Conservation (phyloP, 2,797 vertebrate genomes). For the Sandelia bainsii region DNA sequence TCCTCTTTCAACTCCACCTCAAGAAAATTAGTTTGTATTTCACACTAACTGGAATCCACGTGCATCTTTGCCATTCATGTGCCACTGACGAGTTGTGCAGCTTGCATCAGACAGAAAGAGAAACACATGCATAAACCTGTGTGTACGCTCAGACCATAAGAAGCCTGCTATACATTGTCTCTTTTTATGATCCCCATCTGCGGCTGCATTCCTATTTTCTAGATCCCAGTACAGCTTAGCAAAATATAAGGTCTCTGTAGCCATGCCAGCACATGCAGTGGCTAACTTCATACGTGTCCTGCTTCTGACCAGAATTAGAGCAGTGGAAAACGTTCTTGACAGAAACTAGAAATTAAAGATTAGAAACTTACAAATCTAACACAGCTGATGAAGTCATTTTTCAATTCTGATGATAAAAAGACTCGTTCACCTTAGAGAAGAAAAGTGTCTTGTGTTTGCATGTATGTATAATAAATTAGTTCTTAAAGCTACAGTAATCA, state of each 20-base stretch:
- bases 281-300: constrained; percentile 29
- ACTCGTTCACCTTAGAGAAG: background rate
- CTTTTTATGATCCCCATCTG: constrained; percentile 62
- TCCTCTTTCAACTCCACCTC: constrained; percentile 9
- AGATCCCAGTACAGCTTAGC: constrained; percentile 46
- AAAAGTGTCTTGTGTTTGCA: background rate
- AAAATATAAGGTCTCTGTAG: constrained; percentile 44
- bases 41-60: background rate
- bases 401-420: background rate
- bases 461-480: background rate
- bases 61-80: background rate
- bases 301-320: constrained; percentile 46
- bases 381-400: background rate
- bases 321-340: constrained; percentile 11
- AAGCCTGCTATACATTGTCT: constrained; percentile 68
- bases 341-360: background rate
- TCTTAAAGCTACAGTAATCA: background rate
- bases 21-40: constrained; percentile 5
- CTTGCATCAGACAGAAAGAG: constrained; percentile 8
- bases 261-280: constrained; percentile 36
- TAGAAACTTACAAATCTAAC: background rate
- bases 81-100: no score
- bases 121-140: constrained; percentile 24
- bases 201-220: constrained; percentile 64
- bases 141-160: constrained; percentile 21